Conservation (phyloP, 2,113 vertebrate species). For the Gorsachius goisagi region DNA sequence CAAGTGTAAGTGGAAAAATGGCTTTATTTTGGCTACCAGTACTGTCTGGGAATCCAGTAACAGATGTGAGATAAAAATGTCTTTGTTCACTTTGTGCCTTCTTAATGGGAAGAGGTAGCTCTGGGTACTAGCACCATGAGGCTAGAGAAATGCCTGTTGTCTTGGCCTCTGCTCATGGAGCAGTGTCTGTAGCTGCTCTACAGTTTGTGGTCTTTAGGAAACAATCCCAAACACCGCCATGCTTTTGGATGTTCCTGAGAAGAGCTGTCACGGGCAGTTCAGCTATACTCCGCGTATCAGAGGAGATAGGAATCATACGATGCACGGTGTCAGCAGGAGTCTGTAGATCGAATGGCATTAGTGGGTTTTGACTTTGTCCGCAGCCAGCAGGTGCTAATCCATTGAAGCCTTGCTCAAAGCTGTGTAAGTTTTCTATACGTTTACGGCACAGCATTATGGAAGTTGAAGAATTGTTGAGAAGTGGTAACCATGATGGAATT, state of each 20-base stretch:
- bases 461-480: neutral
- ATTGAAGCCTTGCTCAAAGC: neutral
- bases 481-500: neutral
- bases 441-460: neutral
- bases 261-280: neutral
- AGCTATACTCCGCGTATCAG: neutral
- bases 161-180: neutral
- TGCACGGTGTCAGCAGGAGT: neutral
- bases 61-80: neutral
- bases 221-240: neutral
- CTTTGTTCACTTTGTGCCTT: neutral
- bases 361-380: neutral
- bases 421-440: neutral
- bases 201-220: neutral
- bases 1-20: neutral
- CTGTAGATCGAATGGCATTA: neutral
- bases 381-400: neutral
- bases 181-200: neutral
- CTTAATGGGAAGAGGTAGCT: neutral
- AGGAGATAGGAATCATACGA: neutral
- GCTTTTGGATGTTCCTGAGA: neutral
- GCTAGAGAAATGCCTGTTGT: neutral
- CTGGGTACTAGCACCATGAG: neutral
- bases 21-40: neutral
- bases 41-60: neutral